These are phyloP conservation scores for Pammene aurita DNA, from an alignment of 2,888 invertebrate species.

Conservation along the genomic window DNA sequence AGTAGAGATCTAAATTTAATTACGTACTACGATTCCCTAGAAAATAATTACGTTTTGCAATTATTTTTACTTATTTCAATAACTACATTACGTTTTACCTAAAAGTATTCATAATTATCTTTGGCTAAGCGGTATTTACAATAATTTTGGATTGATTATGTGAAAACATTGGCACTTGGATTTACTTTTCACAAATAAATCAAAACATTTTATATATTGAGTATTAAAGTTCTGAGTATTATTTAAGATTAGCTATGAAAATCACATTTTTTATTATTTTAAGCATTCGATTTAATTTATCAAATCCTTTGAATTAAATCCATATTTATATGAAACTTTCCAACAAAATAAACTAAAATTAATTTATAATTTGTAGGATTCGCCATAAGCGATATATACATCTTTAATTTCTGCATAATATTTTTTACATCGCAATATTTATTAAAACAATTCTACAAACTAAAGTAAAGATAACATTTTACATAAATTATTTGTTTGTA, in stretches of 20 bases:
- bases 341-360: constrained; percentile 19
- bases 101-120: constrained; percentile 59
- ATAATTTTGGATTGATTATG: constrained; percentile 39
- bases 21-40: constrained; percentile 46
- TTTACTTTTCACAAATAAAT: constrained; percentile 23
- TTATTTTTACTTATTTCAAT: constrained; percentile 40
- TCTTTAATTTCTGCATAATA: constrained; percentile 1
- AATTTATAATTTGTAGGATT: constrained; percentile 8
- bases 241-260: constrained; percentile 19
- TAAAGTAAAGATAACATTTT: constrained; percentile 15
- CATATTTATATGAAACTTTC: constrained; percentile 12
- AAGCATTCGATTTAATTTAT: constrained; percentile 28
- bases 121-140: constrained; percentile 77
- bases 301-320: constrained; percentile 40
- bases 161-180: constrained; percentile 36
- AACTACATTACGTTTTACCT: constrained; percentile 44
- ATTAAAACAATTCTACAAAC: not conserved
- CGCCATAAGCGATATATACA: constrained; percentile 27
- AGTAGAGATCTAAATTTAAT: constrained; percentile 52
- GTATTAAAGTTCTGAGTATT: constrained; percentile 23
- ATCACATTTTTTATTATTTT: constrained; percentile 35
- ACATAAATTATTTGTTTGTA: constrained; percentile 22
- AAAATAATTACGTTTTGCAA: constrained; percentile 36
- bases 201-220: not conserved
- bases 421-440: constrained; percentile 22